Conservation (phyloP, 2,113 vertebrate genomes). For the Sylvia atricapilla region DNA sequence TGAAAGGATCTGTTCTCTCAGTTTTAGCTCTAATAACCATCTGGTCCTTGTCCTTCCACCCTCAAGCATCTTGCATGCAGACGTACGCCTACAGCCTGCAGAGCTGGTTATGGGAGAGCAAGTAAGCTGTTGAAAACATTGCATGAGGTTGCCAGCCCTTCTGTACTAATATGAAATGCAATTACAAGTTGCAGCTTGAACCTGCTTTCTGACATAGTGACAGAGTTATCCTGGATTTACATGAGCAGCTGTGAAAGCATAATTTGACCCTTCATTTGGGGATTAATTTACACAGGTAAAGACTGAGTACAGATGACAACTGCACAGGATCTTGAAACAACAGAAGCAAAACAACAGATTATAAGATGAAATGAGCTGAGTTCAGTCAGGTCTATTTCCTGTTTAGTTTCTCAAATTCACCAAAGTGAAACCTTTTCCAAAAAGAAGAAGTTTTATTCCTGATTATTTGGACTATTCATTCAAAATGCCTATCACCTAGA, state of each 20-base stretch:
- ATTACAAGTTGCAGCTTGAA: not conserved
- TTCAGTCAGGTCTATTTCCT: not conserved
- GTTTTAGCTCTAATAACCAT: not conserved
- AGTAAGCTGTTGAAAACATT: not conserved
- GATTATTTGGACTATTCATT: not conserved
- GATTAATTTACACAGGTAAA: not conserved
- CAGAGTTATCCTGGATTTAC: not conserved
- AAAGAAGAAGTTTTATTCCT: not conserved
- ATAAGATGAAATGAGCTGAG: not conserved
- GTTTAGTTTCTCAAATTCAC: not conserved
- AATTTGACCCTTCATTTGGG: not conserved
- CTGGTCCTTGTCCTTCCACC: constrained; percentile 7
- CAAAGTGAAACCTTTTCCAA: not conserved
- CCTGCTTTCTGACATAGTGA: not conserved
- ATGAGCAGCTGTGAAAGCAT: not conserved
- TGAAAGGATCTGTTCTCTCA: not conserved
- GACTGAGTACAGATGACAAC: not conserved
- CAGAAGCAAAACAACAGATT: not conserved
- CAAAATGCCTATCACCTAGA: not conserved
- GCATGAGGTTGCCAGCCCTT: not conserved
- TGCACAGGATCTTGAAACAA: not conserved
- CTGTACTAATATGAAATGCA: not conserved
- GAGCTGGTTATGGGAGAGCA: not conserved
- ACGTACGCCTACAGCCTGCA: not conserved
- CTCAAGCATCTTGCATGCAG: not conserved